Base-by-base conservation (phyloP, 2,797 vertebrate species). In the Vipera latastei region DNA sequence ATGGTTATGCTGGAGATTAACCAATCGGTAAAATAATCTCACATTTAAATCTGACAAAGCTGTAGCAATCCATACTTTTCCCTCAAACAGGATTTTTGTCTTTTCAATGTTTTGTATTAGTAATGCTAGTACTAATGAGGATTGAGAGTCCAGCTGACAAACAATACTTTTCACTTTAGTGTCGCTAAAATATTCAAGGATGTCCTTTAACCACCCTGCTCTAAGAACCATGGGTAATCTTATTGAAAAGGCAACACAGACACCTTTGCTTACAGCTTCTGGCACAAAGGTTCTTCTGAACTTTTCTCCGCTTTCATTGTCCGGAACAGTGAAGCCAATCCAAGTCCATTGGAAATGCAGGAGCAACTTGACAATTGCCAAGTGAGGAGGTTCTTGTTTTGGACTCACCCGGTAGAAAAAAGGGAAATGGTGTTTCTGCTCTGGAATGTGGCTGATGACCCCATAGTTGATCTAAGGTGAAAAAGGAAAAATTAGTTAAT, bases 151-250 rank as follows among this genome's bases (percentile, higher is more conserved):
- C 69, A 73, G 1, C 16, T 38, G 32, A 38, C 16, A 73, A 73
- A 73, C 32, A 20, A 73, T 73, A 73, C 16, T 20, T 73, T 38
- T 73, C 18, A 6, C 69, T 73, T 38, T 73, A 18, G 1, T 1
- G 2, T 73, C 0, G 0, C 69, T 73, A 73, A 73, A 73, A 38
- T 73, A 73, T 20, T 7, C 5, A 73, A 38, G 6, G 32, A 38
- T 7, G 14, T 73, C 0, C 6, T 38, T 73, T 18, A 3, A 1
- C 16, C 0, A 7, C 14, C n/a, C n/a, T 18, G 0, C 14, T 6
- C 13, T 18, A n/a, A 69, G 2, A 65, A 65, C 4, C 6, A 0
- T 3, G 6, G 69, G 16, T 18, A 73, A 38, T 0, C 2, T 32
- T 8, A 20, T 6, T 4, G 69, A 73, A 6, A 73, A 73, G n/a